Evolutionary conservation across 2,113 vertebrate genomes (phyloP).

Genomic region (Tychaedon coryphoeus): DNA sequence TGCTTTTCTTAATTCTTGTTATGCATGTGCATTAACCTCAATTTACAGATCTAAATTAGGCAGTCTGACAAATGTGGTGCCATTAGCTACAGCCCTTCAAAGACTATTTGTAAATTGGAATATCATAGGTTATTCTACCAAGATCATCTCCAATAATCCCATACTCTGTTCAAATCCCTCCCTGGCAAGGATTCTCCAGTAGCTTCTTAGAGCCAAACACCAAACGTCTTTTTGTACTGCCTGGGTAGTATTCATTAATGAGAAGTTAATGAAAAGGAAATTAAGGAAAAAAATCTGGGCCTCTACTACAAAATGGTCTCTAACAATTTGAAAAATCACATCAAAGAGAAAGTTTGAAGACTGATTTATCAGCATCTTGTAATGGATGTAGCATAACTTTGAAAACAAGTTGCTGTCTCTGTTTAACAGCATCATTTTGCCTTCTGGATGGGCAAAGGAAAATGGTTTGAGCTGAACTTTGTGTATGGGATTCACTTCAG

Average conservation of each 20-base stretch:
- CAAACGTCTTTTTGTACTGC: background rate
- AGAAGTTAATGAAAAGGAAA: background rate
- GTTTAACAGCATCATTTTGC: background rate
- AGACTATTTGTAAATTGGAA: background rate
- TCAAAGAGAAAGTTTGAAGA: background rate
- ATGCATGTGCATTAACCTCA: background rate
- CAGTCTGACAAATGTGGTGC: background rate
- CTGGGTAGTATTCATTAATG: background rate
- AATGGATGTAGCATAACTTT: background rate
- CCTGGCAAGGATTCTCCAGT: background rate
- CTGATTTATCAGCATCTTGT: background rate
- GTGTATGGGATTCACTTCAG: background rate
- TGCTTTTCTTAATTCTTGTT: background rate
- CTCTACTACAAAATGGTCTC: background rate
- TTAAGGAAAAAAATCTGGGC: background rate
- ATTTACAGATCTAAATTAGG: background rate
- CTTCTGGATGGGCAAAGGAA: background rate
- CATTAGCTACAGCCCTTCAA: background rate
- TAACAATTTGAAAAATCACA: background rate
- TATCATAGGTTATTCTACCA: background rate
- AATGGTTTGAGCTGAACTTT: background rate
- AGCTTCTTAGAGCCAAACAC: background rate
- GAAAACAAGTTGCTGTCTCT: background rate
- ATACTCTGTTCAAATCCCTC: background rate
- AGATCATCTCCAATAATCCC: background rate